Conservation (phyloP, 2,797 vertebrate species). For the Anguilla anguilla region DNA sequence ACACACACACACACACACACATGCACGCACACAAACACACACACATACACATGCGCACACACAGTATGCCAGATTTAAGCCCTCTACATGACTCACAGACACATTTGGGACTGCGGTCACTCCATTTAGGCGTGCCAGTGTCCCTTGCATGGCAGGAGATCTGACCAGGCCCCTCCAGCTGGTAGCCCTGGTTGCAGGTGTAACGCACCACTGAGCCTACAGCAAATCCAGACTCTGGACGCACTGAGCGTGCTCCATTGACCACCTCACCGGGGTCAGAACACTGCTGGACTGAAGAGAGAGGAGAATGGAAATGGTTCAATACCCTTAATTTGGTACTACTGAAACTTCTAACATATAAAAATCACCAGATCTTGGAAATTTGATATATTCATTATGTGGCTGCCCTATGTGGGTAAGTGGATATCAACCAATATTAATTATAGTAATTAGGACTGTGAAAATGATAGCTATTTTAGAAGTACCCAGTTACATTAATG, state of each 20-base stretch:
- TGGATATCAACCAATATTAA: not conserved
- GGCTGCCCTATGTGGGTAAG: not conserved
- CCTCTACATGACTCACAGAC: constrained; percentile 78
- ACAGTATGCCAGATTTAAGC: not conserved
- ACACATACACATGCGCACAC: not conserved
- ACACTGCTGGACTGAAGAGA: constrained; percentile 82
- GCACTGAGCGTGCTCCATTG: constrained; percentile 83
- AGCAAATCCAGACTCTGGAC: constrained; percentile 82
- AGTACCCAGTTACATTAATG: not conserved
- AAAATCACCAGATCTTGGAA: not conserved
- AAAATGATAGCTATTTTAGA: not conserved
- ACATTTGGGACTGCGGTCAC: constrained; percentile 90
- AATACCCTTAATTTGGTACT: not conserved
- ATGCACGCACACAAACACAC: constrained; percentile 2
- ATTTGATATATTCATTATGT: not conserved
- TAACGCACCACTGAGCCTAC: constrained; percentile 88
- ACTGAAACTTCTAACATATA: not conserved
- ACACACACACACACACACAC: not conserved
- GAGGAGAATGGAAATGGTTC: not conserved
- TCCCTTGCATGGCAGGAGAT: constrained; percentile 89
- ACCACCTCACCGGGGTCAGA: constrained; percentile 88
- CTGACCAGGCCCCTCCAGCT: constrained; percentile 84
- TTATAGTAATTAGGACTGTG: not conserved
- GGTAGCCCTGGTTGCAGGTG: constrained; percentile 88
- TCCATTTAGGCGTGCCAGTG: constrained; percentile 90